These are phyloP conservation scores for Hybos culiciformis DNA, from an alignment of 2,888 invertebrate genomes.

Conservation along the genomic window DNA sequence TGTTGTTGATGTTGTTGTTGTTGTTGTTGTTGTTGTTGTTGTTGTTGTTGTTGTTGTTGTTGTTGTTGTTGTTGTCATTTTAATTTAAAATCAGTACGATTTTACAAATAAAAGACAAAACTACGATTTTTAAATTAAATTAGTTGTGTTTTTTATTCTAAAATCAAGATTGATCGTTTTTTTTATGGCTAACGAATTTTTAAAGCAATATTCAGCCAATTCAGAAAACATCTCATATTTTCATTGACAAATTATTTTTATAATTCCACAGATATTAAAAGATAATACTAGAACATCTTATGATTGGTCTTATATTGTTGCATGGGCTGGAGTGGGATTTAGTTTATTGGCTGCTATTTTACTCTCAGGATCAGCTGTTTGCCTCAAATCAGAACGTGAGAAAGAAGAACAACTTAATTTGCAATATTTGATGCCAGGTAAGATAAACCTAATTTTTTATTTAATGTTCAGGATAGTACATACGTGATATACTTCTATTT, in stretches of 20 bases:
- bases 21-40: too few species aligned
- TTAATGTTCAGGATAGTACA: neutral
- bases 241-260: slow-evolving; percentile 11
- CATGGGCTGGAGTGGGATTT: slow-evolving; percentile 92
- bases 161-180: neutral
- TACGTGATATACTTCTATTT: neutral
- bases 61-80: too few species aligned
- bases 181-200: slow-evolving; percentile 1
- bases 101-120: neutral
- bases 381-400: slow-evolving; percentile 85
- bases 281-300: slow-evolving; percentile 75
- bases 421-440: slow-evolving; percentile 97
- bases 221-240: neutral
- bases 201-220: neutral
- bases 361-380: slow-evolving; percentile 87
- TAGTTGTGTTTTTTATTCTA: neutral
- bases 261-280: slow-evolving; percentile 56
- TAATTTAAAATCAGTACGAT: too few species aligned
- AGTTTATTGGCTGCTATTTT: slow-evolving; percentile 82
- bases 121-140: slow-evolving; percentile 20
- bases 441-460: slow-evolving; percentile 10
- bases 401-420: slow-evolving; percentile 92
- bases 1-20: too few species aligned
- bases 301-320: slow-evolving; percentile 95
- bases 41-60: too few species aligned